phyloP scores from a whole-genome alignment of 53 echinoderm and acorn worm genomes.

The Pentamera pediparva region DNA sequence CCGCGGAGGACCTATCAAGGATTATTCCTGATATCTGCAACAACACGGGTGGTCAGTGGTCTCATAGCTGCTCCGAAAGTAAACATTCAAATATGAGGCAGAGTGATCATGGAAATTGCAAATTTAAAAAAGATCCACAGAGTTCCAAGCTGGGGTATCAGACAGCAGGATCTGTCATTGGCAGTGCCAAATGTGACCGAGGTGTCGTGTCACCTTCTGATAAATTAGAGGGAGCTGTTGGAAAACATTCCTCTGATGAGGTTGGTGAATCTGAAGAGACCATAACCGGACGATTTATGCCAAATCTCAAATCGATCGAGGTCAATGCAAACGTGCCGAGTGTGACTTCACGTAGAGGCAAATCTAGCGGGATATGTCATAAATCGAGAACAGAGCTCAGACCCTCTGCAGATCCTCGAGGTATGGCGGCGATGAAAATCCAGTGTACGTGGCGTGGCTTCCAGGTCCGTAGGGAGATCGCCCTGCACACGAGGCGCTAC shows the following conservation, averaged over 20 bases:
- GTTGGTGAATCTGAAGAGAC: neutral
- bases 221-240: neutral
- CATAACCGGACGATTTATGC: neutral
- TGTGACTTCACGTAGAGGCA: too few relatives aligned
- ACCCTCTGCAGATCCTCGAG: too few relatives aligned
- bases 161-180: too few relatives aligned
- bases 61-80: too few relatives aligned
- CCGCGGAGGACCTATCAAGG: neutral
- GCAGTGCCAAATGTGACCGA: too few relatives aligned
- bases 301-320: neutral
- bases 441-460: slow-evolving; percentile 77
- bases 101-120: neutral
- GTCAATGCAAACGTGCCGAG: neutral
- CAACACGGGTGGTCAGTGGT: neutral
- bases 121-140: too few relatives aligned
- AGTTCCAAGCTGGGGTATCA: neutral
- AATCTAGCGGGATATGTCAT: too few relatives aligned
- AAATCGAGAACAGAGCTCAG: too few relatives aligned
- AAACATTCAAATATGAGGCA: neutral
- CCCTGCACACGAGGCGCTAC: slow-evolving; percentile 45
- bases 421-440: slow-evolving; percentile 56
- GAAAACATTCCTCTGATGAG: neutral
- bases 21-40: neutral
- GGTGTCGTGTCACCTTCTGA: neutral
- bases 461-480: slow-evolving; percentile 50